Conservation (phyloP, 1,140 invertebrate genomes). For the Meloidogyne floridensis region DNA sequence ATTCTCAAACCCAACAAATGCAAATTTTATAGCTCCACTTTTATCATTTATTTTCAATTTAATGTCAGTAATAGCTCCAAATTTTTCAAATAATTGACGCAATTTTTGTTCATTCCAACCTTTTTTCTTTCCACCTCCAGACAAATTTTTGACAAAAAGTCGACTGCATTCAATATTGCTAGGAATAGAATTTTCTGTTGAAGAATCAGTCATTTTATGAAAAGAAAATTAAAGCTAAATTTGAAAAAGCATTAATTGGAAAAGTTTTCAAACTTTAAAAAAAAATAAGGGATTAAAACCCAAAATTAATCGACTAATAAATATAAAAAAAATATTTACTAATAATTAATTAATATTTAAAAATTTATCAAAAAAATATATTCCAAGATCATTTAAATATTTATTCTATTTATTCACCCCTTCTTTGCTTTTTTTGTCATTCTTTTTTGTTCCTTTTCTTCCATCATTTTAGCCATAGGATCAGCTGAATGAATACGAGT, state of each 20-base stretch:
- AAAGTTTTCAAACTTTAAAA: too few species aligned
- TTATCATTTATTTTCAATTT: constrained; percentile 85
- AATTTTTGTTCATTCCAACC: constrained; percentile 80
- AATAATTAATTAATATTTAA: too few species aligned
- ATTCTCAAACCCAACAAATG: constrained; percentile 72
- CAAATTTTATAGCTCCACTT: constrained; percentile 18
- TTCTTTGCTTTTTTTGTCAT: constrained; percentile 4
- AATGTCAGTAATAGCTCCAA: constrained; percentile 86
- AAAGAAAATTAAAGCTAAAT: neutral
- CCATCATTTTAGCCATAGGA: constrained; percentile 35
- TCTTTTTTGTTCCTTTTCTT: constrained; percentile 35
- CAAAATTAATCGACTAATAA: too few species aligned
- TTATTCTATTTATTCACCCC: neutral
- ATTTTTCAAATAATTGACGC: constrained; percentile 76
- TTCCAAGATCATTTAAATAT: too few species aligned
- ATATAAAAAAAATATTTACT: too few species aligned
- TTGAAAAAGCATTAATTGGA: too few species aligned
- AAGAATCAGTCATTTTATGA: neutral
- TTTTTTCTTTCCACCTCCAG: constrained; percentile 67
- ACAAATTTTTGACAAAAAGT: constrained; percentile 79
- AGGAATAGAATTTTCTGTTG: neutral
- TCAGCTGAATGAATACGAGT: constrained; percentile 39
- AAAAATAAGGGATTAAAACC: too few species aligned
- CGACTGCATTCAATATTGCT: neutral
- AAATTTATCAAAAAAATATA: too few species aligned